A percentile compares a stretch with the other conserved stretches of the same genome.
Conservation (phyloP, 2,797 vertebrate genomes). For the Manis pentadactyla region DNA sequence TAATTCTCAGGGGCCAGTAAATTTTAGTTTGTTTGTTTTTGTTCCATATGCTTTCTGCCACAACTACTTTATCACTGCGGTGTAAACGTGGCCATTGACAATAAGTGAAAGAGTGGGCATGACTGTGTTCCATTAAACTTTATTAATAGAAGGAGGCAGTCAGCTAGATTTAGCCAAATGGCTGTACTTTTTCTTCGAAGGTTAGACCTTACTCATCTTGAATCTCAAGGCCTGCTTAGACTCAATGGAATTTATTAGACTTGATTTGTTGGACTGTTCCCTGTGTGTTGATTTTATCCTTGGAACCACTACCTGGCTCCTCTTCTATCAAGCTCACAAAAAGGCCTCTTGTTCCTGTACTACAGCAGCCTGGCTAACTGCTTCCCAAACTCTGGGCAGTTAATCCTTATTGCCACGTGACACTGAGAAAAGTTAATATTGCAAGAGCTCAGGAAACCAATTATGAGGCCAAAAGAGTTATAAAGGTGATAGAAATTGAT, state of each 20-base stretch:
- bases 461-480: neutral
- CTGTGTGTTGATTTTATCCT: neutral
- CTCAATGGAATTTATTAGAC: neutral
- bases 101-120: neutral
- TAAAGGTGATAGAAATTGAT: neutral
- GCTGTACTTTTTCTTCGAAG: neutral
- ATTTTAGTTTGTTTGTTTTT: neutral
- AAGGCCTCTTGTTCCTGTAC: neutral
- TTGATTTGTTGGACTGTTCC: neutral
- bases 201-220: neutral
- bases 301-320: neutral
- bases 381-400: neutral
- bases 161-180: neutral
- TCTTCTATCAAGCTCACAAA: neutral
- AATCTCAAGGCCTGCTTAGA: neutral
- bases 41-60: neutral
- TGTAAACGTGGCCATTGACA: neutral
- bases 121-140: neutral
- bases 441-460: neutral
- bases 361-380: neutral
- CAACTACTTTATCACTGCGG: neutral
- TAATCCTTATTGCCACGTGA: neutral
- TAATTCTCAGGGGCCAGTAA: neutral
- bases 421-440: neutral
- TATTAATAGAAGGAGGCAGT: neutral